Base-by-base conservation (phyloP, 2,888 invertebrate species). In the Saturnia japonica region DNA sequence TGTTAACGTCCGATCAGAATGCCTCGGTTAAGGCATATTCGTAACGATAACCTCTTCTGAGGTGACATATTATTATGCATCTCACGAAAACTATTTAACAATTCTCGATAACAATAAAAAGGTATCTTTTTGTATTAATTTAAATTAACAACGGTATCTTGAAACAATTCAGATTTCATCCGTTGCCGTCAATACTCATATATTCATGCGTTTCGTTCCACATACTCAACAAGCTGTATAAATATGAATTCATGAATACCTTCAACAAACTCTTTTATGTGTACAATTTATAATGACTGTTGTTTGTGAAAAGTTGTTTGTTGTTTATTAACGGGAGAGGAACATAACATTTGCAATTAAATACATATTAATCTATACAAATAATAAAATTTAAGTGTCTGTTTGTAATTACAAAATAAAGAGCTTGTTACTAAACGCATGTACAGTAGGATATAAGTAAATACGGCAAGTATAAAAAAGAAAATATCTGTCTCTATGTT, bases 81-180 rank as follows among this genome's bases (percentile, higher is more conserved):
- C 47, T 19, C 9, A 11, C 1, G 25, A 57, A 57, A 57, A 2
- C 34, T 34, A 34, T 6, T 34, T 34, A 2, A 2, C 2, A 6
- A 34, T 34, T 34, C 34, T 34, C 2, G 34, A 34, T 57, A 22
- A 25, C 7, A 57, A 57, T 57, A 57, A 57, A 22, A 25, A 25
- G 8, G 25, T 57, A 57, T 57, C 11, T 25, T 12, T 57, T 57
- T 57, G 57, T 22, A 25, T 57, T 12, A 1, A 57, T 57, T 57
- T 57, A 57, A 57, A 57, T 57, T 51, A 19, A 57, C 57, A 57
- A 25, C 25, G 57, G 57, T 57, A 57, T 25, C 57, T 25, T 11
- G 25, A 57, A 57, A 57, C 57, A 57, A 57, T 57, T 25, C 25
- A 57, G 54, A 12, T 22, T 57, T 57, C 57, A 25, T 11, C 25